Base-by-base conservation (phyloP, 2,888 invertebrate species). In the Drosophila colorata region DNA sequence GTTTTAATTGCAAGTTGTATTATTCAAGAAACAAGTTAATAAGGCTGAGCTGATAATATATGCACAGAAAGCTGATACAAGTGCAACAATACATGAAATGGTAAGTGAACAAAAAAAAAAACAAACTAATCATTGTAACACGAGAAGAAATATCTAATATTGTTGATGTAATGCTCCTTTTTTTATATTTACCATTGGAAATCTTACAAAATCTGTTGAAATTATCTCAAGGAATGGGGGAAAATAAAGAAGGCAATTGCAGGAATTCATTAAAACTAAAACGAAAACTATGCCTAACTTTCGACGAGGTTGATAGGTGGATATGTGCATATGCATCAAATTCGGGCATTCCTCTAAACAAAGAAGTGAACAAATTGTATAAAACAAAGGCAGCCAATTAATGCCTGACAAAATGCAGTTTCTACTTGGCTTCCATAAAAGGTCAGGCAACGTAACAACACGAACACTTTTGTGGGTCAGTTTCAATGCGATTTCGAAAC, bases 361-460 rank as follows among this genome's bases (percentile, higher is more conserved):
- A 56, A 60, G 40, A 74, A 66, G 49, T 57, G 31, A 47, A n/a
- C 28, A 25, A 25, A 58, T 38, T 44, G 56, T 43, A 49, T 52
- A 52, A 71, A 72, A 71, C 67, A 75, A 75, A 72, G 48, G 65
- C 64, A 61, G 53, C 41, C 40, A 13, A 38, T 49, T 61, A 74
- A 80, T 75, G 70, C 82, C 84, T 87, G 80, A 83, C 69, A 75
- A 63, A 82, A 82, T 86, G 84, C 84, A 80, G 71, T 81, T 79
- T 85, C 31, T 41, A 44, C 28, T 43, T 40, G 33, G 28, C 51
- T 60, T 25, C 51, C 55, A 47, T 69, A 56, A 43, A 69, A 74
- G 63, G 53, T 68, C 69, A 55, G 43, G 31, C 68, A 57, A 57
- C 48, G 53, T 33, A 61, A 63, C 46, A 74, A 64, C 58, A 74